Evolutionary conservation across 1,140 invertebrate genomes (phyloP).

Genomic region (Limonius californicus): DNA sequence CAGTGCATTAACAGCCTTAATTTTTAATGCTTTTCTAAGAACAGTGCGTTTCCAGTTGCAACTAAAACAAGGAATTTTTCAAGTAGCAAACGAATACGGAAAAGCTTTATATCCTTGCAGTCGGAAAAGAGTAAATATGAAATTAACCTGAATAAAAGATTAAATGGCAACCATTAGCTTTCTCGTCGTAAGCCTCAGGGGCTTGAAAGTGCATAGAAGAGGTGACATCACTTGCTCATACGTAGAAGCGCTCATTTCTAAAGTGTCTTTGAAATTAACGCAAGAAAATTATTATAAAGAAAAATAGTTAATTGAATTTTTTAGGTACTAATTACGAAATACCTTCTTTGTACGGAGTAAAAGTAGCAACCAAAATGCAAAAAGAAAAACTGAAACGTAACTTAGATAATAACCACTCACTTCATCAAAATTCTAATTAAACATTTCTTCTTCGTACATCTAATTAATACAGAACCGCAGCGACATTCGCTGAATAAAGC

Average conservation of each 20-base stretch:
- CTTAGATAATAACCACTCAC: conserved; percentile 3
- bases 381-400: neutral
- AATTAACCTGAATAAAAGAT: neutral
- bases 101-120: neutral
- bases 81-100: neutral
- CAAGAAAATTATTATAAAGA: too few relatives aligned
- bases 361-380: too few relatives aligned
- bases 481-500: conserved; percentile 37
- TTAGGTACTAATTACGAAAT: too few relatives aligned
- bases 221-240: neutral
- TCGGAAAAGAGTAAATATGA: neutral
- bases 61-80: too few relatives aligned
- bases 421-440: conserved; percentile 36
- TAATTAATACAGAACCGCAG: conserved; percentile 44
- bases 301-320: too few relatives aligned
- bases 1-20: too few relatives aligned
- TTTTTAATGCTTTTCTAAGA: too few relatives aligned
- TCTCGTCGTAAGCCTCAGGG: neutral
- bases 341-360: too few relatives aligned
- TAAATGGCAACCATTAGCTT: neutral
- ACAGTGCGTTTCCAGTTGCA: too few relatives aligned
- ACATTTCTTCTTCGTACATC: conserved; percentile 18
- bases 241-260: too few relatives aligned
- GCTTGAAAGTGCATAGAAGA: neutral
- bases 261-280: too few relatives aligned